Evolutionary conservation across 2,113 vertebrate genomes (phyloP).

Genomic region (Bettongia penicillata): DNA sequence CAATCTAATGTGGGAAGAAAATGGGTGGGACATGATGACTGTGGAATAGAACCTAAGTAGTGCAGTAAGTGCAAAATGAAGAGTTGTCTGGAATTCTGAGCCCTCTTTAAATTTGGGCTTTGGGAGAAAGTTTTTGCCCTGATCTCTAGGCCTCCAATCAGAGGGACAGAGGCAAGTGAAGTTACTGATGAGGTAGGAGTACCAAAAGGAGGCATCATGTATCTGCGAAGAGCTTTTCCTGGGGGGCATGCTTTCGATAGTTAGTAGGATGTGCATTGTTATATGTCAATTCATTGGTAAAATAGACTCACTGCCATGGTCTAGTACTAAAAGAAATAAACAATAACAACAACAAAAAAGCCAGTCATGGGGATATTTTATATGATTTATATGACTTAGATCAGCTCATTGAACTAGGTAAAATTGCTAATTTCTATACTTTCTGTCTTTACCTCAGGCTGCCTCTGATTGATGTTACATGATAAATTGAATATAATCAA

Average conservation of each 20-base stretch:
- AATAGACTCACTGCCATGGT: background rate
- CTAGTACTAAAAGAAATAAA: background rate
- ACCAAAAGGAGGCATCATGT: background rate
- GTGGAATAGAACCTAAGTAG: background rate
- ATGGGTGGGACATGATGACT: background rate
- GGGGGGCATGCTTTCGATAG: background rate
- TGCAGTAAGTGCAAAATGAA: background rate
- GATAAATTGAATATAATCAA: background rate
- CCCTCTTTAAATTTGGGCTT: background rate
- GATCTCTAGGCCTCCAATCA: background rate
- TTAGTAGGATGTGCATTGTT: background rate
- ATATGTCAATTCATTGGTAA: background rate
- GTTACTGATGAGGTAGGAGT: background rate
- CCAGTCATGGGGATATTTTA: background rate
- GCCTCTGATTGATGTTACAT: background rate
- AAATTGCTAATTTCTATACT: background rate
- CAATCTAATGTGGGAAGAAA: background rate
- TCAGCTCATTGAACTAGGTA: too few relatives aligned
- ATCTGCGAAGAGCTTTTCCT: background rate
- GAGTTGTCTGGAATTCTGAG: background rate
- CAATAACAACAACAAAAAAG: background rate
- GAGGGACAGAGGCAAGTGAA: background rate
- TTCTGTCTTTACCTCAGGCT: background rate
- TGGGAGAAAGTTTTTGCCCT: background rate
- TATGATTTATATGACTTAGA: too few relatives aligned